phyloP scores from a whole-genome alignment of 2,797 vertebrate genomes.

The Aeoliscus strigatus region DNA sequence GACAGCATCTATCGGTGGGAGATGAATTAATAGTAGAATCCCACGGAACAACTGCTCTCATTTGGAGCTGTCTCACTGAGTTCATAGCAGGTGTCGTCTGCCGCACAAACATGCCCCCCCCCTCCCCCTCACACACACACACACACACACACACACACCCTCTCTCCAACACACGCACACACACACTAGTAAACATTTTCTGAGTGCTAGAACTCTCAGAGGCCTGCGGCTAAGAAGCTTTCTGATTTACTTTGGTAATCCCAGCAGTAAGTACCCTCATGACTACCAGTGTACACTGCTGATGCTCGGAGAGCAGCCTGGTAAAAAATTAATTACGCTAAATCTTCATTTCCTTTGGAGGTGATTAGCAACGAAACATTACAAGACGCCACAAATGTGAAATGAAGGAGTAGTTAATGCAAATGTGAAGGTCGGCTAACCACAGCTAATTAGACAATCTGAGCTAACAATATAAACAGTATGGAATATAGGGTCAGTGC shows the following conservation, averaged over 20 bases:
- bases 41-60: conserved; percentile 38
- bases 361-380: conserved; percentile 50
- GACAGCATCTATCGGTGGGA: conserved; percentile 37
- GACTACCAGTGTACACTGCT: conserved; percentile 40
- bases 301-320: conserved; percentile 40
- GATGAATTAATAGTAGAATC: conserved; percentile 44
- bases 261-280: conserved; percentile 59
- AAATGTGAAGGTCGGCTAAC: too few relatives aligned
- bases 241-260: conserved; percentile 70
- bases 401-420: conserved; percentile 36
- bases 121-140: too few relatives aligned
- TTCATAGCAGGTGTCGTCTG: conserved; percentile 19
- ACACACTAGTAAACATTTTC: conserved; percentile 17
- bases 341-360: conserved; percentile 53
- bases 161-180: too few relatives aligned
- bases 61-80: conserved; percentile 35
- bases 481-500: too few relatives aligned
- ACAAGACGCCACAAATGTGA: conserved; percentile 17
- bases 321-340: conserved; percentile 56
- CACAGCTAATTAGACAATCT: too few relatives aligned
- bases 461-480: too few relatives aligned
- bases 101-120: conserved; percentile 14
- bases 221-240: conserved; percentile 65
- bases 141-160: too few relatives aligned
- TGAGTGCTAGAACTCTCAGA: conserved; percentile 20